Percentiles rank a stretch among this genome's conserved stretches.
phyloP scores from a whole-genome alignment of 2,888 invertebrate species.

The Cactoblastis cactorum region DNA sequence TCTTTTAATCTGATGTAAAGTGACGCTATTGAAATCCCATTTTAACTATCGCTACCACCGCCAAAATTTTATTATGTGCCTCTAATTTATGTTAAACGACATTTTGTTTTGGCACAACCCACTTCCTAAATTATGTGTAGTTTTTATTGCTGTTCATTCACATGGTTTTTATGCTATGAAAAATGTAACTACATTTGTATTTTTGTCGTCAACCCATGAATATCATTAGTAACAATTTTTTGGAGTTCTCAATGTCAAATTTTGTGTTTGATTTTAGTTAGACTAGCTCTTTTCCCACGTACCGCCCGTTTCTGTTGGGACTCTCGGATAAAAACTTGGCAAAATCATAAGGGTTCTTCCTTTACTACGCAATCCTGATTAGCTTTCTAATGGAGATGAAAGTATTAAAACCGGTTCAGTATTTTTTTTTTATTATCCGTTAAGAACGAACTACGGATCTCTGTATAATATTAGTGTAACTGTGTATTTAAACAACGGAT shows the following conservation, averaged over 20 bases:
- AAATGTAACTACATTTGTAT: conserved; percentile 1
- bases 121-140: conserved; percentile 27
- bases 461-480: too few relatives aligned
- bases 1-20: background rate
- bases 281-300: too few relatives aligned
- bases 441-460: too few relatives aligned
- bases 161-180: conserved; percentile 3
- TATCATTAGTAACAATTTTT: background rate
- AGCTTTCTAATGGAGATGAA: too few relatives aligned
- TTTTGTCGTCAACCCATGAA: background rate
- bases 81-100: conserved; percentile 27
- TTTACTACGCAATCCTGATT: too few relatives aligned
- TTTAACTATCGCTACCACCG: conserved; percentile 1
- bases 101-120: conserved; percentile 33
- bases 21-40: conserved; percentile 6
- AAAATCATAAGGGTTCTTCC: too few relatives aligned
- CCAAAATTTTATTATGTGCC: conserved; percentile 1
- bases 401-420: too few relatives aligned
- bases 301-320: too few relatives aligned
- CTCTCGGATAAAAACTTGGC: too few relatives aligned
- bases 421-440: too few relatives aligned
- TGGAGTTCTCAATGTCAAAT: background rate
- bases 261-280: too few relatives aligned
- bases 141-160: background rate
- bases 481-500: too few relatives aligned